Evolutionary conservation across 2,797 vertebrate species (phyloP).

Genomic region (Gambusia yucatana): DNA sequence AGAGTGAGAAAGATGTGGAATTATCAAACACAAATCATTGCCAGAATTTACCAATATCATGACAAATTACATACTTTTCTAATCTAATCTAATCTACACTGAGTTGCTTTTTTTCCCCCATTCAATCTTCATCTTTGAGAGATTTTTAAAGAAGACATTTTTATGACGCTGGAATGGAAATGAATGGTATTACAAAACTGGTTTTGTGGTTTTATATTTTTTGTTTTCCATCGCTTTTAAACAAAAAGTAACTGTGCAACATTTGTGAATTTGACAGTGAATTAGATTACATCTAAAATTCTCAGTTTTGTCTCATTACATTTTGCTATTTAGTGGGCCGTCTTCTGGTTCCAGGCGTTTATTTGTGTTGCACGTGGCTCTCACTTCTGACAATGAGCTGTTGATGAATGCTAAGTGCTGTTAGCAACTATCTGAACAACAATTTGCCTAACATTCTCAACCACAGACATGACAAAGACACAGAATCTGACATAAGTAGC

Average conservation of each 20-base stretch:
- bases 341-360: no score
- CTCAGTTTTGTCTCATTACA: slow-evolving; percentile 21
- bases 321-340: no score
- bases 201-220: neutral
- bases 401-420: no score
- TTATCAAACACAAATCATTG: neutral
- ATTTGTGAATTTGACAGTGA: slow-evolving; percentile 4
- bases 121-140: neutral
- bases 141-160: neutral
- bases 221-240: neutral
- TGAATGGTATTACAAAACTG: neutral
- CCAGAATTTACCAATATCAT: neutral
- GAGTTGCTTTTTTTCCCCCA: neutral
- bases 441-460: slow-evolving; percentile 1
- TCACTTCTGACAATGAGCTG: no score
- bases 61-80: neutral
- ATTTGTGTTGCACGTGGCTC: no score
- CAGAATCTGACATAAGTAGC: neutral
- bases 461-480: neutral
- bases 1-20: neutral
- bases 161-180: neutral
- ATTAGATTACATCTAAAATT: slow-evolving; percentile 13
- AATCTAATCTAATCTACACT: neutral
- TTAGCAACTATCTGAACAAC: neutral
- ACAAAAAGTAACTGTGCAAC: neutral